These are phyloP conservation scores for Apodemia zela DNA, from an alignment of 2,888 invertebrate species.

Conservation along the genomic window DNA sequence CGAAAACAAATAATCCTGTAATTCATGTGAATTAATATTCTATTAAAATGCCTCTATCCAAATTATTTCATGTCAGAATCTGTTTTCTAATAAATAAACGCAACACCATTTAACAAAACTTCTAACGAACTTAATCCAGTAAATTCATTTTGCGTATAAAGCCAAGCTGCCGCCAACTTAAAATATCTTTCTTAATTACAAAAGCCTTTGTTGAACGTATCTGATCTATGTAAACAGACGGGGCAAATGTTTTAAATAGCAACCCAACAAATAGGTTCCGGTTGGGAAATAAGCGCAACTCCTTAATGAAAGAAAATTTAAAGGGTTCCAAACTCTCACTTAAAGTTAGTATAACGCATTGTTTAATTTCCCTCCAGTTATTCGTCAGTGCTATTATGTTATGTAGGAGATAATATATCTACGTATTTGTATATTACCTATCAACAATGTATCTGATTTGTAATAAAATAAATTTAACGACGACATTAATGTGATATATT, in stretches of 20 bases:
- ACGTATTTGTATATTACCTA: not conserved
- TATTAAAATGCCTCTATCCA: slow-evolving; percentile 29
- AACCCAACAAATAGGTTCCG: slow-evolving; percentile 76
- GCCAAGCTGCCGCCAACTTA: slow-evolving; percentile 77
- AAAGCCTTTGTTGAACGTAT: slow-evolving; percentile 80
- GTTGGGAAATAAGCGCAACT: slow-evolving; percentile 69
- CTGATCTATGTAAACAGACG: slow-evolving; percentile 79
- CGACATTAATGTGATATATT: not conserved
- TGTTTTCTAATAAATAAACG: slow-evolving; percentile 37
- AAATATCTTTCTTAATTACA: slow-evolving; percentile 80
- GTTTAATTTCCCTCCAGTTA: slow-evolving; percentile 8
- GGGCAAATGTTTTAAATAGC: slow-evolving; percentile 78
- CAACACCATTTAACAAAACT: slow-evolving; percentile 51
- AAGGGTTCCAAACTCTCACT: slow-evolving; percentile 42
- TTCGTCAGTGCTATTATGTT: not conserved
- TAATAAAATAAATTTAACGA: not conserved
- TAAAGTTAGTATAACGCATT: slow-evolving; percentile 10
- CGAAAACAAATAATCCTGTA: slow-evolving; percentile 15
- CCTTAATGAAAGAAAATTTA: slow-evolving; percentile 65
- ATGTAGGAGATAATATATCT: not conserved
- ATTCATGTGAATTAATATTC: slow-evolving; percentile 19
- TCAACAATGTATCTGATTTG: not conserved
- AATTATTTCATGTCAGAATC: slow-evolving; percentile 30
- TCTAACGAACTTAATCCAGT: slow-evolving; percentile 69
- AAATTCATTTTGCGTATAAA: slow-evolving; percentile 77